A percentile compares a stretch with the other conserved stretches of the same genome.
phyloP scores from a whole-genome alignment of 2,113 vertebrate species.

The Rhea americana region DNA sequence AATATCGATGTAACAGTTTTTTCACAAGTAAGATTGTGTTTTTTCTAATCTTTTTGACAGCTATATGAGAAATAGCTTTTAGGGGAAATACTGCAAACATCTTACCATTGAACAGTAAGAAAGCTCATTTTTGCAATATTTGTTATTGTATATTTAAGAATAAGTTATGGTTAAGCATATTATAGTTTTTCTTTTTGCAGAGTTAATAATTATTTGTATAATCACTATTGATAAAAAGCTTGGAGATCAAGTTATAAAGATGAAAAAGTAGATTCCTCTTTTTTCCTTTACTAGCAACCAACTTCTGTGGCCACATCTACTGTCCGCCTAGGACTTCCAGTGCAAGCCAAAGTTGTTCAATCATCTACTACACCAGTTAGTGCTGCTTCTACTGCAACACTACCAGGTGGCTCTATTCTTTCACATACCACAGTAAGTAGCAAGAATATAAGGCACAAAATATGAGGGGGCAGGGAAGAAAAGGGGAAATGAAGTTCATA shows the following conservation, averaged over 20 bases:
- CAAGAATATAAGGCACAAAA: background rate
- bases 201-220: background rate
- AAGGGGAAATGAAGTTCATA: background rate
- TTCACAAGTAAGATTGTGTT: background rate
- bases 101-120: background rate
- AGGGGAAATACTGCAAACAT: background rate
- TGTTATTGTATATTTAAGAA: background rate
- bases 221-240: background rate
- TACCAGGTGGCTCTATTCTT: constrained; percentile 73
- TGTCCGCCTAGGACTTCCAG: constrained; percentile 50
- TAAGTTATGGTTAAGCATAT: background rate
- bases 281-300: constrained; percentile 10
- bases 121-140: background rate
- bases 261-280: rapidly evolving
- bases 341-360: constrained; percentile 79
- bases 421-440: constrained; percentile 62
- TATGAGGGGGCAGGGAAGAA: no score
- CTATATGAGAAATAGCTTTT: background rate
- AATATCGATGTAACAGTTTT: background rate
- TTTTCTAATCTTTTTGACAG: background rate
- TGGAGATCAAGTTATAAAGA: background rate
- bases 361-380: constrained; percentile 67
- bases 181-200: background rate
- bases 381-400: constrained; percentile 22
- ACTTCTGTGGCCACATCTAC: constrained; percentile 29